Conservation (phyloP, 2,888 invertebrate genomes). For the Phyto melanocephala region DNA sequence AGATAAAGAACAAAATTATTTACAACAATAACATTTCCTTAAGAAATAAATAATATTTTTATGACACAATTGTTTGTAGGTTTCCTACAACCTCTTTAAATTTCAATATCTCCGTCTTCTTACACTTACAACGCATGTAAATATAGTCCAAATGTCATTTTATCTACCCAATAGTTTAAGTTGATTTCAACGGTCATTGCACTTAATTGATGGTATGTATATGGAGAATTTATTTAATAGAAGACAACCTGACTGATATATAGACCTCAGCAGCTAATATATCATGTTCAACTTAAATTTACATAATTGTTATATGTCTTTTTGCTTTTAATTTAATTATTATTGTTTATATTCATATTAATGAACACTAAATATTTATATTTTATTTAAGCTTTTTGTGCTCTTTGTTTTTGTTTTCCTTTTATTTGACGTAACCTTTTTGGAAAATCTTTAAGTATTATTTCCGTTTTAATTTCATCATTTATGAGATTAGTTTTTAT, state of each 20-base stretch:
- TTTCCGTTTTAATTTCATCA: constrained; percentile 30
- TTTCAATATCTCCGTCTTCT: no score
- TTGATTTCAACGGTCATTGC: constrained; percentile 37
- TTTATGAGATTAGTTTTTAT: not conserved
- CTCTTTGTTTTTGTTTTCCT: not conserved
- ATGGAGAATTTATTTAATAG: not conserved
- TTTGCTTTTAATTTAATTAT: not conserved
- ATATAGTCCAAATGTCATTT: no score
- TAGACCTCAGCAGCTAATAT: not conserved
- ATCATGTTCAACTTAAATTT: constrained; percentile 29
- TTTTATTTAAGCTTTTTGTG: not conserved
- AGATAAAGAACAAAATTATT: not conserved
- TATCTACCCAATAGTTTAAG: not conserved
- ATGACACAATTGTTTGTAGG: not conserved
- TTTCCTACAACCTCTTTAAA: not conserved
- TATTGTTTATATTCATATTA: not conserved
- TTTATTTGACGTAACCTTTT: constrained; percentile 20
- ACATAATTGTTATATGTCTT: no score
- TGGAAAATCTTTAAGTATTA: not conserved
- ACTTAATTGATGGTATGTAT: constrained; percentile 4
- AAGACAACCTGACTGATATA: not conserved
- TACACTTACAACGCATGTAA: no score
- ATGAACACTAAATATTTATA: no score
- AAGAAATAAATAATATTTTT: not conserved
- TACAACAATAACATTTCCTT: no score